Conservation (phyloP, 35 echinoderm and acorn worm genomes). For the Patiria miniata region DNA sequence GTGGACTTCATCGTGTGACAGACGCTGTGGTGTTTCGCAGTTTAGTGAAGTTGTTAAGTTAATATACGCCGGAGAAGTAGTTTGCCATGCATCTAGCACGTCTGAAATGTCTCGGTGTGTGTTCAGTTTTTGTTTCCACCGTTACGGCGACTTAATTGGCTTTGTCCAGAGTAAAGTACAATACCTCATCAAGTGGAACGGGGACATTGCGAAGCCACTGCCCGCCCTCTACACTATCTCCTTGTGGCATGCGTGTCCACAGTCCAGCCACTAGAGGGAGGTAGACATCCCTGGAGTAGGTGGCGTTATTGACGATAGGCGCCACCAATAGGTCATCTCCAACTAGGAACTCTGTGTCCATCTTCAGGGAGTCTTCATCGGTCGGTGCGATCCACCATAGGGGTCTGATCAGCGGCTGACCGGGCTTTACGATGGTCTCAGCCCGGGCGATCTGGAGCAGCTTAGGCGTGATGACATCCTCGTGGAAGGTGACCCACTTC, state of each 20-base stretch:
- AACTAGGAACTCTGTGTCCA: slow-evolving; percentile 86
- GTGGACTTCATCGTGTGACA: too few species aligned
- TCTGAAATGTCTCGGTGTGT: too few species aligned
- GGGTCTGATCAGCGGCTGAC: slow-evolving; percentile 87
- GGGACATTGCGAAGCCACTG: slow-evolving; percentile 48
- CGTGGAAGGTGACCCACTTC: slow-evolving; percentile 79
- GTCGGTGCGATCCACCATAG: slow-evolving; percentile 93
- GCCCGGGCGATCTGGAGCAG: slow-evolving; percentile 63
- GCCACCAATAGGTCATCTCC: slow-evolving; percentile 90
- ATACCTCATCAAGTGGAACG: slow-evolving; percentile 72
- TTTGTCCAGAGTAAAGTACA: slow-evolving; percentile 44
- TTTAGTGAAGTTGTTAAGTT: too few species aligned
- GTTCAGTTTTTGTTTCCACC: too few species aligned
- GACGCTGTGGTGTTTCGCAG: too few species aligned
- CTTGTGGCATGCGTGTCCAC: slow-evolving; percentile 45
- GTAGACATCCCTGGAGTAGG: slow-evolving; percentile 72
- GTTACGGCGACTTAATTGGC: too few species aligned
- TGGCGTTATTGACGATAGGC: slow-evolving; percentile 73
- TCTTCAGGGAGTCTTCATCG: slow-evolving; percentile 61
- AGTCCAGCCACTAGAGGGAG: slow-evolving; percentile 49
- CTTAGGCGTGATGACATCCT: slow-evolving; percentile 71
- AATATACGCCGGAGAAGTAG: too few species aligned
- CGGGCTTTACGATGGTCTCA: slow-evolving; percentile 56
- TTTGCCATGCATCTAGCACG: too few species aligned
- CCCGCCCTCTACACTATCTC: slow-evolving; percentile 34